A percentile compares a stretch with the other conserved stretches of the same genome.
Conservation (phyloP, 2,888 invertebrate species). For the Yponomeuta cagnagella region DNA sequence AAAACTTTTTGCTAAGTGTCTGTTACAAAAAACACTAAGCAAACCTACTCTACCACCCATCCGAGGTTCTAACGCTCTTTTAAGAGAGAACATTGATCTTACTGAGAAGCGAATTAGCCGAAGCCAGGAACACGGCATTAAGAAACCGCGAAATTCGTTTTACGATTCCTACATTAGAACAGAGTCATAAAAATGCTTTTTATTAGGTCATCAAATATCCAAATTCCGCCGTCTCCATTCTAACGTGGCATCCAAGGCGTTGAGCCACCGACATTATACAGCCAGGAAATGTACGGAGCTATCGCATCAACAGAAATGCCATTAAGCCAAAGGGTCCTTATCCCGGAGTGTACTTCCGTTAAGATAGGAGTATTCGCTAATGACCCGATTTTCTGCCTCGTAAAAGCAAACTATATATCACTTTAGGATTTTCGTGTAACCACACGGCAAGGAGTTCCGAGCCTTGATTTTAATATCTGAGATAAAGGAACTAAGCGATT, state of each 20-base stretch:
- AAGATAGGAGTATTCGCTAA: constrained; percentile 48
- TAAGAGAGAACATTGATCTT: too few relatives aligned
- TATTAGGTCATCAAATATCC: neutral
- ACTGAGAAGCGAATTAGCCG: neutral
- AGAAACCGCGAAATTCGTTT: neutral
- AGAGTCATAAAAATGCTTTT: neutral
- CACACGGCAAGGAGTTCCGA: neutral
- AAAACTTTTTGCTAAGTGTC: too few relatives aligned
- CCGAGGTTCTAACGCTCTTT: too few relatives aligned
- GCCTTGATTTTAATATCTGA: neutral
- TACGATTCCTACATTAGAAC: neutral
- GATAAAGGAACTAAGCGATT: too few relatives aligned
- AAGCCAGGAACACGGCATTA: neutral
- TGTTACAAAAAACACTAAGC: too few relatives aligned
- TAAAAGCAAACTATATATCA: constrained; percentile 32
- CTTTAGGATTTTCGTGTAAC: constrained; percentile 6
- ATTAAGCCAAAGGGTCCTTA: constrained; percentile 54
- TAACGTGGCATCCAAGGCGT: constrained; percentile 6
- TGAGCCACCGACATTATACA: constrained; percentile 9
- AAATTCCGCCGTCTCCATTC: neutral
- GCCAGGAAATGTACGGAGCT: constrained; percentile 20
- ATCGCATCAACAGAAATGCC: constrained; percentile 50
- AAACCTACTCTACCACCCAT: too few relatives aligned
- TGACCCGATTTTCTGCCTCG: constrained; percentile 55
- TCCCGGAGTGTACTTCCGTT: constrained; percentile 49